These are phyloP conservation scores for Mustela lutreola DNA, from an alignment of 2,113 vertebrate species.

Conservation along the genomic window DNA sequence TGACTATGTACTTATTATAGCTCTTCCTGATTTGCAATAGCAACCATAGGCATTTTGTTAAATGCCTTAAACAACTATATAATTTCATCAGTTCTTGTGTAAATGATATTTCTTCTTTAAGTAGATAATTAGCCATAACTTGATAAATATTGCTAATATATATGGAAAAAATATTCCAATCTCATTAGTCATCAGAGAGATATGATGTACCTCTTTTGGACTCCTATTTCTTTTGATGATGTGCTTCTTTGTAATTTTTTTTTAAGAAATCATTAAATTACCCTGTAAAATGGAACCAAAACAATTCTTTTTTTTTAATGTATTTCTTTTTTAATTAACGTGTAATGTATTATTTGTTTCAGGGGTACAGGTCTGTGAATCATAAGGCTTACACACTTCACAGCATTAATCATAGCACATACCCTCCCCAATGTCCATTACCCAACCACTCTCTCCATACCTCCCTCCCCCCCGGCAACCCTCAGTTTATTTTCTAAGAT, in stretches of 20 bases:
- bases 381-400: no score
- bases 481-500: no score
- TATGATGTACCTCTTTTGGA: neutral
- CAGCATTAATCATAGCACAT: no score
- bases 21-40: constrained; percentile 64
- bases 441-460: no score
- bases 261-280: constrained; percentile 26
- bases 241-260: constrained; percentile 61
- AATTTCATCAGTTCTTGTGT: constrained; percentile 49
- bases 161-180: neutral
- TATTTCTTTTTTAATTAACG: no score
- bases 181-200: constrained; percentile 50
- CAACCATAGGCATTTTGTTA: constrained; percentile 43
- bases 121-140: neutral
- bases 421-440: no score
- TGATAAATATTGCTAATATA: constrained; percentile 42
- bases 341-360: no score
- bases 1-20: constrained; percentile 23
- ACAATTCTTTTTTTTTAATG: neutral
- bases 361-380: no score
- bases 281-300: constrained; percentile 43
- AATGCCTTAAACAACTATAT: constrained; percentile 42
- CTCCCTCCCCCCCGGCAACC: no score
- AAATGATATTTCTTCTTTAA: constrained; percentile 14
- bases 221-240: constrained; percentile 9